phyloP scores from a whole-genome alignment of 2,888 invertebrate genomes.

The Mesorhabditis belari region DNA sequence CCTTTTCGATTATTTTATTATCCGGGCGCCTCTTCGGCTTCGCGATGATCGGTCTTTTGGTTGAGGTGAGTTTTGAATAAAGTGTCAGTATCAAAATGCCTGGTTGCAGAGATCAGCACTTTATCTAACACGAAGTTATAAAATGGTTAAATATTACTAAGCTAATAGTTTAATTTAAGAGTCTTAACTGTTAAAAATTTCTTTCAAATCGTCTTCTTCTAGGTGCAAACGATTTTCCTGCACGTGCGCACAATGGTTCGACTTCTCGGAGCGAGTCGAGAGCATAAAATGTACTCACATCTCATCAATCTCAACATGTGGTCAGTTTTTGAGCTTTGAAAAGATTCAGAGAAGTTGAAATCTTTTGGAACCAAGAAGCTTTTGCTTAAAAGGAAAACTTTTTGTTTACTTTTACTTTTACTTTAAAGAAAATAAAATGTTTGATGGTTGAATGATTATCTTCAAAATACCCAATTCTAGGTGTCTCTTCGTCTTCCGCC shows the following conservation, averaged over 20 bases:
- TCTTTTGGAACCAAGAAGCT: no score
- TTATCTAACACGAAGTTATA: no score
- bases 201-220: neutral
- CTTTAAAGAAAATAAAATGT: no score
- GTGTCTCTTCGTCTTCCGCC: slow-evolving; percentile 31
- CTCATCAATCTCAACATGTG: slow-evolving; percentile 33
- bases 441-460: no score
- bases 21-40: slow-evolving; percentile 29
- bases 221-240: slow-evolving; percentile 33
- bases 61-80: slow-evolving; percentile 17
- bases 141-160: no score
- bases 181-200: neutral
- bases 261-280: slow-evolving; percentile 16
- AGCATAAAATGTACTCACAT: slow-evolving; percentile 15
- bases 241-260: slow-evolving; percentile 33
- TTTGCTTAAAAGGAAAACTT: no score
- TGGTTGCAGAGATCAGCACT: no score
- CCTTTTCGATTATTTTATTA: slow-evolving; percentile 27
- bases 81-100: neutral
- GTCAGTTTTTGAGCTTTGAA: neutral
- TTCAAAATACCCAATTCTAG: neutral
- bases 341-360: no score
- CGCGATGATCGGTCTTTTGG: slow-evolving; percentile 35
- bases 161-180: no score
- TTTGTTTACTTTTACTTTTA: no score